Percentiles rank a stretch among this genome's conserved stretches.
Conservation (phyloP, 2,113 vertebrate genomes). For the Saccopteryx leptura region DNA sequence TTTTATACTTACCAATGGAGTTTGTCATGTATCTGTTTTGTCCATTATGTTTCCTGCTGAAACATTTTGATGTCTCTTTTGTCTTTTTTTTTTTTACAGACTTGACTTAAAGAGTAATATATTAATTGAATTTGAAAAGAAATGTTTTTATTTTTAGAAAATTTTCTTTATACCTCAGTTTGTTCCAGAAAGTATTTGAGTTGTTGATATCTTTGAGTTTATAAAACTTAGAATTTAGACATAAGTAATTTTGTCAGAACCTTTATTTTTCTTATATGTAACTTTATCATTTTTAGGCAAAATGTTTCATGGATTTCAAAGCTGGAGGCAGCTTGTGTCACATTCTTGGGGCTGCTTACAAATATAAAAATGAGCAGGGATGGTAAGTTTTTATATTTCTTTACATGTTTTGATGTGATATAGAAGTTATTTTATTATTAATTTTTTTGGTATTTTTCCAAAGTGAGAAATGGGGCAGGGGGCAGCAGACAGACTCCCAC, state of each 20-base stretch:
- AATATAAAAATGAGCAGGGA: conserved; percentile 98
- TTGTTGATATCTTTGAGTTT: not conserved
- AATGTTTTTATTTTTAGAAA: not conserved
- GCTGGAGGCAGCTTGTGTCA: conserved; percentile 97
- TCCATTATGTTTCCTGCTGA: conserved; percentile 1
- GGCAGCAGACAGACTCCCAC: too few species aligned
- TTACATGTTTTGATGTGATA: conserved; percentile 71
- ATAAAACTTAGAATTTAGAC: conserved; percentile 25
- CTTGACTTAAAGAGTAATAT: not conserved
- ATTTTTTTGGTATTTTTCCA: too few species aligned
- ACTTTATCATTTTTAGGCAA: conserved; percentile 91
- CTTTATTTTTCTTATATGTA: conserved; percentile 53
- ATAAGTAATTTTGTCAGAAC: conserved; percentile 34
- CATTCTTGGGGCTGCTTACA: conserved; percentile 98
- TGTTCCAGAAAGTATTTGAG: not conserved
- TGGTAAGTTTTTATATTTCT: conserved; percentile 92
- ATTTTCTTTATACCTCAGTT: not conserved
- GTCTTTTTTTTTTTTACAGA: too few species aligned
- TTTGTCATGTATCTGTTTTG: conserved; percentile 29
- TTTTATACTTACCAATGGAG: not conserved
- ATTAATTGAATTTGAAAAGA: not conserved
- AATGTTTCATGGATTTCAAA: conserved; percentile 99
- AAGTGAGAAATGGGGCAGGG: too few species aligned
- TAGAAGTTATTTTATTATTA: conserved; percentile 19
- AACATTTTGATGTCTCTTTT: not conserved